phyloP scores from a whole-genome alignment of 2,113 vertebrate genomes.

The Lepidothrix coronata region DNA sequence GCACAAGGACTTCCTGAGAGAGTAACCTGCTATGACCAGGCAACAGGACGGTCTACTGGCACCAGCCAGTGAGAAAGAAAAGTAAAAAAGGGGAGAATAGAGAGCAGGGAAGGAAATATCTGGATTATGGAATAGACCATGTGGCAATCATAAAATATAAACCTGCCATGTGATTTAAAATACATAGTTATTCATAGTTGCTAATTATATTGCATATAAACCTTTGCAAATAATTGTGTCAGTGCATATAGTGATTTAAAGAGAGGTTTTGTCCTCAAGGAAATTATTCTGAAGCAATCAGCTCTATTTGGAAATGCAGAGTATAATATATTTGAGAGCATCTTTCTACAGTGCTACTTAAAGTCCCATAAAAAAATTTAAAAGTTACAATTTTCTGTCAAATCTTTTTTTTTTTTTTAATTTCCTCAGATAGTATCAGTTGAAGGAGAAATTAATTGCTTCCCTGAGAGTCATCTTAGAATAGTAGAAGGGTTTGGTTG shows the following conservation, averaged over 20 bases:
- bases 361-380: background rate
- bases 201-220: background rate
- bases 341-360: background rate
- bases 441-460: background rate
- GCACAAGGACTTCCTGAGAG: background rate
- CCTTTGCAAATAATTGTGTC: background rate
- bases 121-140: background rate
- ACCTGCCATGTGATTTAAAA: background rate
- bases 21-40: background rate
- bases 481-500: background rate
- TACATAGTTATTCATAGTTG: background rate
- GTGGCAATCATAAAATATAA: background rate
- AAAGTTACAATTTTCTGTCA: background rate
- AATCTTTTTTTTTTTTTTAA: background rate
- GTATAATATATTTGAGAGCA: background rate
- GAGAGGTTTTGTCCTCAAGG: background rate
- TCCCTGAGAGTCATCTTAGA: background rate
- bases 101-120: background rate
- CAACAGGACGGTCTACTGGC: background rate
- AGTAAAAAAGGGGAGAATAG: background rate
- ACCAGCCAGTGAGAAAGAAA: background rate
- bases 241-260: background rate
- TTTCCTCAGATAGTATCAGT: background rate
- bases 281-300: background rate
- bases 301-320: background rate